Evolutionary conservation across 2,113 vertebrate species (phyloP), one percentile per base, ranked within the genome.

Genomic region (Synodontis membranacea): DNA sequence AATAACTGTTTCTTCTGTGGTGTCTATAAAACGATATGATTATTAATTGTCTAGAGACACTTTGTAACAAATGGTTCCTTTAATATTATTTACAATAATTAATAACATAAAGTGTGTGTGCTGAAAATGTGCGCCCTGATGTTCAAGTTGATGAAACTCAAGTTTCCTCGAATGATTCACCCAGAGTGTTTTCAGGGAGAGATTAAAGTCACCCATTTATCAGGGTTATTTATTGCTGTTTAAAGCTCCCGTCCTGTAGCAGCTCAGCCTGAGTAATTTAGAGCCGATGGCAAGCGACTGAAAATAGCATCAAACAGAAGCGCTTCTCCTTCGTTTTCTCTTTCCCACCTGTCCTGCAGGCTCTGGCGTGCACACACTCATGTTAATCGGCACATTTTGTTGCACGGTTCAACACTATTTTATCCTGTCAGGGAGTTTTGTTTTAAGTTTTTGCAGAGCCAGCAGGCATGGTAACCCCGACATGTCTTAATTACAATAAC

Each of bases 291-390:
- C 88, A 39, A 87, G 42, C 12, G 39, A 79, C 52, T 86, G 70
- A 86, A 89, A 90, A 90, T 89, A 87, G 88, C 82, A 85, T 75
- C 60, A 84, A 85, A 86, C 84, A 88, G 86, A 82, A 68, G 82
- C 76, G 70, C 66, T 25, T 82, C 37, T 72, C 52, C 72, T 88
- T 82, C 80, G 21, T 34, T 84, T 84, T 84, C 48, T 70, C 82
- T 64, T 21, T 48, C 48, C 44, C 58, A 66, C 19, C 62, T 81
- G 34, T 11, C 78, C 84, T 66, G 62, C 83, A 82, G 84, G 87
- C 76, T 88, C 66, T 48, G 84, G 83, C 78, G 80, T 37, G 54
- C 85, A 48, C 54, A 48, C 56, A 81, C 72, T 79, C 76, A 82
- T 42, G 46, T 83, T 84, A 72, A 84, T 56, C 11, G 31, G 82